Percentiles rank a stretch among this genome's conserved stretches.
Evolutionary conservation across 2,888 invertebrate species (phyloP).

Genomic region (Lamellibrachia columna): DNA sequence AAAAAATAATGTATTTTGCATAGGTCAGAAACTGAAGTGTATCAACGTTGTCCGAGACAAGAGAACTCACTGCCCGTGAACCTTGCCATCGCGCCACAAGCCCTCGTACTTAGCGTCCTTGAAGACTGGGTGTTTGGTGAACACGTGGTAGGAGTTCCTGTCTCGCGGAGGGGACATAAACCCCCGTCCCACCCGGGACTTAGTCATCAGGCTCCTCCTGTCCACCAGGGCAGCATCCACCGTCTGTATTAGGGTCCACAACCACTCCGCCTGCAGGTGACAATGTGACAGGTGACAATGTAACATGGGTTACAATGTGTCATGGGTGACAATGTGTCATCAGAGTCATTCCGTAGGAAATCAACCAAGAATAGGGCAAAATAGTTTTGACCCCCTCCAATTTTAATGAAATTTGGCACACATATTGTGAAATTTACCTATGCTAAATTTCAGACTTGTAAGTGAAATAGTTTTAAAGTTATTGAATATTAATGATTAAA

Average conservation of each 20-base stretch:
- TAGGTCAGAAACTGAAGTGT: not conserved
- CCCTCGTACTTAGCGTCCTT: conserved; percentile 83
- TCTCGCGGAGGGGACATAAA: conserved; percentile 76
- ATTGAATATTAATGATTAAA: no score
- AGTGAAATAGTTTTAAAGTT: no score
- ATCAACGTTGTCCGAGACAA: not conserved
- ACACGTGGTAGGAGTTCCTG: conserved; percentile 78
- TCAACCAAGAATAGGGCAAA: no score
- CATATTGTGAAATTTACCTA: no score
- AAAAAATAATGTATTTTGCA: conserved; percentile 20
- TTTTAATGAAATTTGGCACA: no score
- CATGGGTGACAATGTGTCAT: conserved; percentile 32
- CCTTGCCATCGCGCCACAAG: conserved; percentile 82
- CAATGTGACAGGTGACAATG: conserved; percentile 30
- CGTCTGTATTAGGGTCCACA: conserved; percentile 78
- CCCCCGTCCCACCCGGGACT: conserved; percentile 65
- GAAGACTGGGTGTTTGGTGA: conserved; percentile 76
- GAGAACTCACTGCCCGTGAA: conserved; percentile 76
- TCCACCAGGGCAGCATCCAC: conserved; percentile 74
- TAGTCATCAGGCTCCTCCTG: conserved; percentile 55
- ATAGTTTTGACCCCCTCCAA: no score
- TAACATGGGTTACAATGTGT: conserved; percentile 26
- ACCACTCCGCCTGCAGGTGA: conserved; percentile 72
- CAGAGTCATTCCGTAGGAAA: not conserved
- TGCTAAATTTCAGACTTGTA: no score